Evolutionary conservation across 2,113 vertebrate genomes (phyloP).

Genomic region (Vimba vimba): DNA sequence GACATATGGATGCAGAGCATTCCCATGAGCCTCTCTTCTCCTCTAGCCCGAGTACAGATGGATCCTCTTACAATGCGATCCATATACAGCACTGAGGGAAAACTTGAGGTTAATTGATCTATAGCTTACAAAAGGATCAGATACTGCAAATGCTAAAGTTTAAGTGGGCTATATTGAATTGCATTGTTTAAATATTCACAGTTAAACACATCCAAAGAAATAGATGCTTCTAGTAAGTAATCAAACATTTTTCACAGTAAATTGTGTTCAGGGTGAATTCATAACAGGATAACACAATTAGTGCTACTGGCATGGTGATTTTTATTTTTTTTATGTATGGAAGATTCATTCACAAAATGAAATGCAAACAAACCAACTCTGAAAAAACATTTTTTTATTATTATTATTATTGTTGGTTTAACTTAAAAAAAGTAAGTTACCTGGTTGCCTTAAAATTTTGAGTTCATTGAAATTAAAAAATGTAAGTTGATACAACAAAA

Average conservation of each 20-base stretch:
- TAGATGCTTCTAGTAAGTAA: neutral
- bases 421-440: too few relatives aligned
- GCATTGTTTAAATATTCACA: slow-evolving; percentile 8
- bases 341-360: neutral
- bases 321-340: neutral
- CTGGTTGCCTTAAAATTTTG: too few relatives aligned
- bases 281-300: neutral
- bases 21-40: slow-evolving; percentile 58
- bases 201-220: neutral
- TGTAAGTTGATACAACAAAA: too few relatives aligned
- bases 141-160: slow-evolving; percentile 1
- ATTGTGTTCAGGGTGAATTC: neutral
- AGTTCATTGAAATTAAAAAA: too few relatives aligned
- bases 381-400: neutral
- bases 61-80: slow-evolving; percentile 20
- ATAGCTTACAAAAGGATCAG: neutral
- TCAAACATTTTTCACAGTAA: neutral
- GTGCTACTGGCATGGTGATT: neutral
- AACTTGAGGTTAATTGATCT: slow-evolving; percentile 32
- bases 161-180: slow-evolving; percentile 4
- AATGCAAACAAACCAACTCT: neutral
- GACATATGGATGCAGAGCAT: slow-evolving; percentile 55
- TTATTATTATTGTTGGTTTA: too few relatives aligned
- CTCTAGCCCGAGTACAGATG: neutral
- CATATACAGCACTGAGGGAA: slow-evolving; percentile 11